A percentile compares a stretch with the other conserved stretches of the same genome.
Evolutionary conservation across 2,888 invertebrate species (phyloP).

Genomic region (Chrysomela aeneicollis): DNA sequence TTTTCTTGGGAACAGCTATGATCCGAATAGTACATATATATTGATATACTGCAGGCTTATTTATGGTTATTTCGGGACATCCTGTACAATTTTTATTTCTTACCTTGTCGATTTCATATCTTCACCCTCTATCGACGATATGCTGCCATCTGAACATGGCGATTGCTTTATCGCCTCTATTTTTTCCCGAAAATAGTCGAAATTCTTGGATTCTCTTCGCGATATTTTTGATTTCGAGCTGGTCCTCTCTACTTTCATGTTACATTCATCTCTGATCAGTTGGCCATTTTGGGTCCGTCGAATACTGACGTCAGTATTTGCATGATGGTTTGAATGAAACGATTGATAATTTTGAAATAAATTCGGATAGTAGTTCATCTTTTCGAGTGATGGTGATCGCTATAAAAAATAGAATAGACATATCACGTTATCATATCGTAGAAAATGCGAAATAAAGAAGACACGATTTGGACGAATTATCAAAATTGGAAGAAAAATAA

Average conservation of each 20-base stretch:
- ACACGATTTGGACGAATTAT: too few species aligned
- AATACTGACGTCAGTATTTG: background rate
- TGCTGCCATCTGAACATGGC: constrained; percentile 28
- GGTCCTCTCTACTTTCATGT: background rate
- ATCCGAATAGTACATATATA: too few species aligned
- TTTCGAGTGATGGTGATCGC: background rate
- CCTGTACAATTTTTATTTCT: too few species aligned
- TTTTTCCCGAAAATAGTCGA: constrained; percentile 19
- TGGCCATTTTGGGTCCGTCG: constrained; percentile 10
- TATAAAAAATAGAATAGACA: too few species aligned
- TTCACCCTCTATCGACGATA: constrained; percentile 22
- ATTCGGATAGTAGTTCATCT: constrained; percentile 34
- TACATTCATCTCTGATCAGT: background rate
- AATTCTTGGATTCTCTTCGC: constrained; percentile 10
- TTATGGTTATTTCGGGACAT: too few species aligned
- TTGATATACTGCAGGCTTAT: too few species aligned
- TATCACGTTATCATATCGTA: too few species aligned
- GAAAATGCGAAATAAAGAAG: too few species aligned
- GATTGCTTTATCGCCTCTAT: constrained; percentile 21
- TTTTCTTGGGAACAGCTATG: too few species aligned
- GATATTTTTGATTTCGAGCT: background rate
- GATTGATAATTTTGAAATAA: constrained; percentile 28
- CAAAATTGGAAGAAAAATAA: too few species aligned
- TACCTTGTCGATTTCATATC: constrained; percentile 27
- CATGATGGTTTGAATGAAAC: background rate